Evolutionary conservation across 2,797 vertebrate genomes (phyloP), one percentile per base, ranked within the genome.

Genomic region (Brachyrhaphis roseni): DNA sequence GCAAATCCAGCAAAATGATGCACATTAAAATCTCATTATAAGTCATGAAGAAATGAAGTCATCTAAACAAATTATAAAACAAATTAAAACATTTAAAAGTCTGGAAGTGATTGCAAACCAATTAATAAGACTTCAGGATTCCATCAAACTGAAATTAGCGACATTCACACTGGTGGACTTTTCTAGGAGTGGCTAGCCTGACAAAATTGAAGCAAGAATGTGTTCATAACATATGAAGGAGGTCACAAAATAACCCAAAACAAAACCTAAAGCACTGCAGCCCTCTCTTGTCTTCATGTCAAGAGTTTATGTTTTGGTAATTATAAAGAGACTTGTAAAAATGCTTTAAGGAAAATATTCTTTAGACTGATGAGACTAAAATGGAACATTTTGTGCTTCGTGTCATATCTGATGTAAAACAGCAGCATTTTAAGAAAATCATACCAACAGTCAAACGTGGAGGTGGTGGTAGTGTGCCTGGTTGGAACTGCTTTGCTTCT

Each of bases 1-100:
- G 92, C 55, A 47, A 55, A 75, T 5, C 20, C 76, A 39, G 12
- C 59, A 36, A 43, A 18, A 8, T 20, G 0, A 11, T 20, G 7
- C 41, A 78, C 28, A 73, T 46, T 43, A 68, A 78, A 79, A 72
- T 78, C 43, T 34, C 8, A 26, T 47, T 4, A 47, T 26, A 53
- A 53, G 57, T 62, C 3, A 28, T 18, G 59, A 36, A 34, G 34
- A 64, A 15, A 64, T 64, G 16, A 64, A 62, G 57, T 16, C 57
- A 31, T 39, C 8, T 66, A 66, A 20, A 11, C 20, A 41, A 39
- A 68, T 68, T 68, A 8, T 23, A 41, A 12, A 41, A 41, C 8
- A 41, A 41, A 39, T 68, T 23, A 51, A 23, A 39, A 41, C 64
- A 68, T 68, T 23, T 68, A 39, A 18, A 39, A 68, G 36, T 62